These are phyloP conservation scores for Drosophila funebris DNA, from an alignment of 1,140 invertebrate genomes.

Conservation along the genomic window DNA sequence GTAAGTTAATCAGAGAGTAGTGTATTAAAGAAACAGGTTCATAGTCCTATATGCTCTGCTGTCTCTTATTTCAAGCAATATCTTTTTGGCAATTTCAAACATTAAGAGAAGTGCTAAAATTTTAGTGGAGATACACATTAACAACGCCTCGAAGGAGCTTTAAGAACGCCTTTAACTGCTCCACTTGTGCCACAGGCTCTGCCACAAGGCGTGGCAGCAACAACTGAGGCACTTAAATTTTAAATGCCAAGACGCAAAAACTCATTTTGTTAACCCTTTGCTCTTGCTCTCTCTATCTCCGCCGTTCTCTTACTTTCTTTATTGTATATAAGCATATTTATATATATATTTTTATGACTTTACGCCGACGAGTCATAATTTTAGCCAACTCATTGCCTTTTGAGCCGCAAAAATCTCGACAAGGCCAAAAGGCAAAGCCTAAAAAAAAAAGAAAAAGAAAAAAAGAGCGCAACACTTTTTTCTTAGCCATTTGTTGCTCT, in stretches of 20 bases:
- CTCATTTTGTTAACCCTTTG: slow-evolving; percentile 59
- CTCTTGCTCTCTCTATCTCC: background rate
- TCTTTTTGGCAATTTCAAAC: background rate
- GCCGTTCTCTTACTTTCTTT: background rate
- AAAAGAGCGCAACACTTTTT: slow-evolving; percentile 38
- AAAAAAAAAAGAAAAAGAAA: too few species aligned
- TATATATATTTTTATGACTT: slow-evolving; percentile 64
- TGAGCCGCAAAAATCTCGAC: slow-evolving; percentile 38
- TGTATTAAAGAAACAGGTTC: too few species aligned
- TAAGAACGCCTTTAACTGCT: slow-evolving; percentile 25
- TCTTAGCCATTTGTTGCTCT: slow-evolving; percentile 62
- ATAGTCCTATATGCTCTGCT: background rate
- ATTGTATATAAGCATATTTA: slow-evolving; percentile 7
- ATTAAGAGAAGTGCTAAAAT: background rate
- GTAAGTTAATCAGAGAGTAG: too few species aligned
- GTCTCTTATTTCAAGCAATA: background rate
- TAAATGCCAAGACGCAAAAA: slow-evolving; percentile 54
- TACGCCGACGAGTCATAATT: slow-evolving; percentile 62
- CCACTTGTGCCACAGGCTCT: slow-evolving; percentile 24
- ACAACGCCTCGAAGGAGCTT: background rate
- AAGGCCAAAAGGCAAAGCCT: slow-evolving; percentile 34
- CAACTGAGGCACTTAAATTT: slow-evolving; percentile 69
- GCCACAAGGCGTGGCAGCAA: slow-evolving; percentile 41
- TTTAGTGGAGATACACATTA: background rate
- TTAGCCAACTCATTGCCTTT: slow-evolving; percentile 75